Evolutionary conservation across 1,140 invertebrate genomes (phyloP).

Genomic region (Drosophila yakuba): DNA sequence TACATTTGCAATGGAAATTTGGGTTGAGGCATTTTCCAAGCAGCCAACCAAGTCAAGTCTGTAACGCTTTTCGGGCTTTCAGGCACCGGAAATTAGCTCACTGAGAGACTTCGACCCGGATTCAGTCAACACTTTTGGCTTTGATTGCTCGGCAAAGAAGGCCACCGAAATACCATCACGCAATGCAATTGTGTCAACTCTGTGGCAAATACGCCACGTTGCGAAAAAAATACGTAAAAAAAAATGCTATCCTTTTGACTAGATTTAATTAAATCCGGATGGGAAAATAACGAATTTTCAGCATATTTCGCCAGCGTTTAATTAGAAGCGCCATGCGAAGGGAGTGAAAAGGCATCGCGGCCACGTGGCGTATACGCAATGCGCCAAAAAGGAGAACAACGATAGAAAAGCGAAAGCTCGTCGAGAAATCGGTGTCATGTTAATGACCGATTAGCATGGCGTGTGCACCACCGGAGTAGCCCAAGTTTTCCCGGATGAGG

Average conservation of each 20-base stretch:
- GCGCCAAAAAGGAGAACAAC: constrained; percentile 11
- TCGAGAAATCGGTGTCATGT: constrained; percentile 72
- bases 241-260: constrained; percentile 13
- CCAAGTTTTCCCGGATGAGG: background rate
- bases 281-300: constrained; percentile 33
- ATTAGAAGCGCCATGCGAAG: constrained; percentile 36
- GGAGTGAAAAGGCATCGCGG: constrained; percentile 2
- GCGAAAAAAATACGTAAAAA: background rate
- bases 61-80: constrained; percentile 25
- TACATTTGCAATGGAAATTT: constrained; percentile 60
- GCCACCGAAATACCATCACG: background rate
- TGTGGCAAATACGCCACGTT: background rate
- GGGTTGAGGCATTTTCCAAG: background rate
- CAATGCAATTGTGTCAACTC: constrained; percentile 42
- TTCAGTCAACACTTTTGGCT: constrained; percentile 25
- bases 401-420: constrained; percentile 4
- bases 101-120: constrained; percentile 37
- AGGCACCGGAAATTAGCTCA: constrained; percentile 67
- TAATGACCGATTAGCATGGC: constrained; percentile 73
- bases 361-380: constrained; percentile 57
- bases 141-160: constrained; percentile 45
- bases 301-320: constrained; percentile 41
- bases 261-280: constrained; percentile 47
- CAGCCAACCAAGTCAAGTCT: background rate
- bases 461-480: constrained; percentile 18